Conservation (phyloP, 2,888 invertebrate genomes). For the Heliconius charithonia region DNA sequence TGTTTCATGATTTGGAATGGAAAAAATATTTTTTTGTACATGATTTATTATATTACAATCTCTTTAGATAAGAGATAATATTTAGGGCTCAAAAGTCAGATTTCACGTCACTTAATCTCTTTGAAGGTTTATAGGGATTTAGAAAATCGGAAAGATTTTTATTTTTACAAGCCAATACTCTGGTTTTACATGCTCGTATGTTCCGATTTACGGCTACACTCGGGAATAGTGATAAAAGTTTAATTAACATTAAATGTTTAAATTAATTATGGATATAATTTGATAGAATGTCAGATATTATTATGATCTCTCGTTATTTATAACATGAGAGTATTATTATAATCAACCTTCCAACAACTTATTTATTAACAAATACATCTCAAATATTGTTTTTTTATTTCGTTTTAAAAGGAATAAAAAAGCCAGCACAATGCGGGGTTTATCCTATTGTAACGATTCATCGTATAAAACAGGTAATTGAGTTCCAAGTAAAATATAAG, state of each 20-base stretch:
- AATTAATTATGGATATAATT: neutral
- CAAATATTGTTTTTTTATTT: neutral
- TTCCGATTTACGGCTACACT: neutral
- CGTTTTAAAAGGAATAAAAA: neutral
- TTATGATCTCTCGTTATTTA: too few species aligned
- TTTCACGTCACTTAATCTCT: neutral
- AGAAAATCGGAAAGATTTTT: neutral
- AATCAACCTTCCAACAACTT: too few species aligned
- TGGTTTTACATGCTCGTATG: neutral
- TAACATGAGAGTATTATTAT: too few species aligned
- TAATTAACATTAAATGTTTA: neutral
- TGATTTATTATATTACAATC: constrained; percentile 39
- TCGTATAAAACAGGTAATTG: constrained; percentile 19
- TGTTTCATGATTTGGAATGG: constrained; percentile 48
- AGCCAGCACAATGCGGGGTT: neutral
- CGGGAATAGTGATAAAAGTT: neutral
- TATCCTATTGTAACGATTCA: neutral
- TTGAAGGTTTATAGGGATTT: neutral
- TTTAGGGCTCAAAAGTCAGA: constrained; percentile 25
- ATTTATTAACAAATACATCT: neutral
- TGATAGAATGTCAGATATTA: too few species aligned
- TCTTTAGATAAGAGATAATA: constrained; percentile 36
- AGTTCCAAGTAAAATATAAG: neutral
- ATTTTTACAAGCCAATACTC: too few species aligned
- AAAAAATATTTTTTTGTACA: constrained; percentile 48